Base-by-base conservation (phyloP, 2,797 vertebrate genomes). In the Eupleurogrammus muticus region DNA sequence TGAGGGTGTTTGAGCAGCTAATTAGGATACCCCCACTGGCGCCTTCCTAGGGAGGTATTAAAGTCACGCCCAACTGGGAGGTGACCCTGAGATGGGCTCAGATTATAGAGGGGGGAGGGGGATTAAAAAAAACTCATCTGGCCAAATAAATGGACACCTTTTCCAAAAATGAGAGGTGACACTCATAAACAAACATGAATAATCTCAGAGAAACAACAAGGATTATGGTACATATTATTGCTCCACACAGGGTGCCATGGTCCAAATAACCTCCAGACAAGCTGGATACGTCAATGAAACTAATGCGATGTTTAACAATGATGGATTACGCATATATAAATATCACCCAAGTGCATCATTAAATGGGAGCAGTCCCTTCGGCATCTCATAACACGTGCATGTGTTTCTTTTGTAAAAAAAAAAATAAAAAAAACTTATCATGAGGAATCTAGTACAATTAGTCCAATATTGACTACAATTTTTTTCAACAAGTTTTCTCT, bases 341-440 rank as follows among this genome's bases (percentile, higher is more conserved):
- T 42, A 60, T 70, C 44, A 66, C 55, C 73, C 61, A 76, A 69
- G 70, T 24, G 48, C 62, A 28, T n/a, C 9, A 46, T 54, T 49
- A 21, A 56, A 46, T 9, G 28, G 14, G 12, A 68, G 55, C 17
- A 42, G 36, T 1, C 48, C 60, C 66, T 40, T 51, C 67, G 65
- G 2, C 9, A 16, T 57, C 14, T 35, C 19, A 21, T 59, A 67
- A 42, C 40, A 58, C 17, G 40, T 44, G 40, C 16, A 44, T 44
- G 40, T 16, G 16, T 44, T 44, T 48, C 55, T 48, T 38, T 62
- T 28, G 28, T 6, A 28, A 28, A 28, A 28, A 28, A 28, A 3
- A 28, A 28, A 28, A 28, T 3, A 28, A 28, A 28, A 28, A 3
- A 28, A 28, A 28, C 3, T 28, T 28, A 28, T 28, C 6, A 28